phyloP scores from a whole-genome alignment of 2,888 invertebrate species.

The Imbricaverruca yamaguchii region DNA sequence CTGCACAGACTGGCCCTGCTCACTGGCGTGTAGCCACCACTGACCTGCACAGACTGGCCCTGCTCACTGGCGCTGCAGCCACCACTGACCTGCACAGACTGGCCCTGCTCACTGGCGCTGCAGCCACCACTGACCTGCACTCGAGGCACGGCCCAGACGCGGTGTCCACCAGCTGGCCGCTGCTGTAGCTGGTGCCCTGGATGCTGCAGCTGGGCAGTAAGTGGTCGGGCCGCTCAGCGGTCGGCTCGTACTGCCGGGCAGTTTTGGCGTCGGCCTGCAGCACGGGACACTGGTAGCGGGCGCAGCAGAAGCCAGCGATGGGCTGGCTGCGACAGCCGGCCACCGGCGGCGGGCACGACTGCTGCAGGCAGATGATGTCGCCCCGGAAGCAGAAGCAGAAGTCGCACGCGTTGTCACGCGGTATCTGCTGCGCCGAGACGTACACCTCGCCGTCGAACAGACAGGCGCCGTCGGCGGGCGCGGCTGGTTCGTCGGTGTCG shows the following conservation, averaged over 20 bases:
- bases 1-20: not conserved
- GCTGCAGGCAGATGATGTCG: conserved; percentile 89
- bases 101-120: conserved; percentile 52
- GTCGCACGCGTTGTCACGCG: conserved; percentile 87
- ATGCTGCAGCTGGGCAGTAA: conserved; percentile 73
- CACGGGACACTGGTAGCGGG: conserved; percentile 89
- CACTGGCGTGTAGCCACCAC: no score
- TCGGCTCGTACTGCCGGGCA: conserved; percentile 23
- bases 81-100: not conserved
- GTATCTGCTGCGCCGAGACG: conserved; percentile 90
- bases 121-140: conserved; percentile 56
- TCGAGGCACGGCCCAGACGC: conserved; percentile 87
- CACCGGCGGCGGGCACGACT: conserved; percentile 90
- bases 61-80: not conserved
- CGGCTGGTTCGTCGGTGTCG: not conserved
- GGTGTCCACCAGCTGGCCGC: conserved; percentile 74
- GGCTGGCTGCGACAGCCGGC: conserved; percentile 85
- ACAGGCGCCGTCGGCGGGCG: conserved; percentile 58
- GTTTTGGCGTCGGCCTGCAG: conserved; percentile 41
- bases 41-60: no score
- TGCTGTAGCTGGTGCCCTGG: conserved; percentile 71
- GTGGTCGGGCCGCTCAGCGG: not conserved
- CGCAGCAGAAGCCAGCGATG: conserved; percentile 89
- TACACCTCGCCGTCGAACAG: conserved; percentile 86
- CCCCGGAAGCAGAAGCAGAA: conserved; percentile 96